Percentiles rank a stretch among this genome's conserved stretches.
These are phyloP conservation scores for Amphiprion ocellaris DNA, from an alignment of 2,113 vertebrate genomes.

Conservation along the genomic window DNA sequence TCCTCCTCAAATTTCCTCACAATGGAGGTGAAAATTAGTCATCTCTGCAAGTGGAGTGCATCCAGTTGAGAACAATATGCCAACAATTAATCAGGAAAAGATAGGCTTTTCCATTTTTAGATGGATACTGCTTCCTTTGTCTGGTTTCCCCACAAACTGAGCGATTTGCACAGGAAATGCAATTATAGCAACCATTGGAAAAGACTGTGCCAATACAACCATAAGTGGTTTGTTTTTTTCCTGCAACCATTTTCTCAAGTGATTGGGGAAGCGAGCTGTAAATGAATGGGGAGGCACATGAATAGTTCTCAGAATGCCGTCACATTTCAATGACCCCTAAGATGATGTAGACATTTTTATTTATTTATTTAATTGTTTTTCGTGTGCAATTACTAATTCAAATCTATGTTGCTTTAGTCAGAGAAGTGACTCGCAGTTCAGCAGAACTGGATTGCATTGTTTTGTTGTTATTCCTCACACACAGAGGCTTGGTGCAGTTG, in stretches of 20 bases:
- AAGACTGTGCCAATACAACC: constrained; percentile 71
- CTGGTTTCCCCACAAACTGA: constrained; percentile 61
- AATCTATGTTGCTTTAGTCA: constrained; percentile 39
- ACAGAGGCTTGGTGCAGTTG: constrained; percentile 5
- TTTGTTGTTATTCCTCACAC: constrained; percentile 40
- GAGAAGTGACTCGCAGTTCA: constrained; percentile 40
- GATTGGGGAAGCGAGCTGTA: constrained; percentile 77
- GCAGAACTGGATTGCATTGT: constrained; percentile 11
- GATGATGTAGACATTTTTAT: constrained; percentile 43
- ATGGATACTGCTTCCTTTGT: constrained; percentile 67
- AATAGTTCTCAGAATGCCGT: constrained; percentile 70
- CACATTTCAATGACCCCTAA: constrained; percentile 64
- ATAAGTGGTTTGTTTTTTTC: constrained; percentile 76
- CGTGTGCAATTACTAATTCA: constrained; percentile 52
- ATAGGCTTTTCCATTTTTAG: constrained; percentile 68
- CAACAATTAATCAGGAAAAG: constrained; percentile 79
- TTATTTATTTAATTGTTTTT: neutral
- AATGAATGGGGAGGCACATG: constrained; percentile 74
- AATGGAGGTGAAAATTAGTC: constrained; percentile 68
- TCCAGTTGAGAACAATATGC: constrained; percentile 78
- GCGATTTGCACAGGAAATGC: constrained; percentile 78
- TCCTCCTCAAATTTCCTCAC: constrained; percentile 42
- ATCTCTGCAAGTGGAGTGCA: constrained; percentile 72
- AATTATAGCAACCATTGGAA: constrained; percentile 75
- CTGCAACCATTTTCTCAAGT: constrained; percentile 80